Base-by-base conservation (phyloP, 2,113 vertebrate genomes). In the Myrmecophaga tridactyla region DNA sequence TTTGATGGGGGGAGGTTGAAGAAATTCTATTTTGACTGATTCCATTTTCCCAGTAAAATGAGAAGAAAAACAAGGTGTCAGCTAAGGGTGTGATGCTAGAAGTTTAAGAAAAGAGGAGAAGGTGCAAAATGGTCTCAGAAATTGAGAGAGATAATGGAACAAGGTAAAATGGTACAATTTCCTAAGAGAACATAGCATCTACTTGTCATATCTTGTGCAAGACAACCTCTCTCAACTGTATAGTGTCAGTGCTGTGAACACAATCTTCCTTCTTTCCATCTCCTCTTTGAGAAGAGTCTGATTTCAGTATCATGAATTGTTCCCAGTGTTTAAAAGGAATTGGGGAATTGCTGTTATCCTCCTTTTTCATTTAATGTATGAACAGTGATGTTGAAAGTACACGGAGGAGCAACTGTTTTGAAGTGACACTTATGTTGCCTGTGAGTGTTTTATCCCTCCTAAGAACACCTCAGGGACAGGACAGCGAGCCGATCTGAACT, bases 401-500 rank as follows among this genome's bases (percentile, higher is more conserved):
- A 34, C 27, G 51, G 72, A 56, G 6, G 20, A 31, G 67, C 43
- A 87, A 34, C 46, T n/a, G 17, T 70, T 58, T 77, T 78, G 36
- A 63, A n/a, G 31, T 85, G 9, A 84, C 58, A 93, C 86, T 72
- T 88, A 41, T n/a, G n/a, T n/a, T n/a, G n/a, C n/a, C n/a, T n/a
- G n/a, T n/a, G n/a, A n/a, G n/a, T n/a, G n/a, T n/a, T n/a, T n/a
- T n/a, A n/a, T n/a, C n/a, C n/a, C n/a, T n/a, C 76, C 80, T 56
- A 73, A 89, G 80, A 92, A 69, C 23, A 76, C 70, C 53, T 90
- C 46, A 88, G 4, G 4, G 89, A 86, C 1, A 4, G 94, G 48
- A 67, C 31, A 90, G 92, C 62, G 83, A 95, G 67, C 67, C 84
- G 91, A 81, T 92, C 90, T 69, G 83, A 36, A 69, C 18, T 78